A percentile compares a stretch with the other conserved stretches of the same genome.
Conservation (phyloP, 2,888 invertebrate genomes). For the Xanthorhoe designata region DNA sequence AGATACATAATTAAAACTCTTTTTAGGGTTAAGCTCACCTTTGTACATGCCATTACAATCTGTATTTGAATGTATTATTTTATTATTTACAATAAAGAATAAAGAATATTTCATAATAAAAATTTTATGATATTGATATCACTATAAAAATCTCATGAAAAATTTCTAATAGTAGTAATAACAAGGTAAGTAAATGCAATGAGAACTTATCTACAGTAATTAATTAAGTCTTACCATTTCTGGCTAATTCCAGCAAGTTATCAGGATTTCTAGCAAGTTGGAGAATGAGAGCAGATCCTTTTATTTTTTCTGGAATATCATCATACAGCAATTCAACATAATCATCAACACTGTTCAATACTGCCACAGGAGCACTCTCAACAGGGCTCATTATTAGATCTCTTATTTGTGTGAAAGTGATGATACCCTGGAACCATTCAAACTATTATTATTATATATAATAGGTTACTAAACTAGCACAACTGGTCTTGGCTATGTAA, state of each 20-base stretch:
- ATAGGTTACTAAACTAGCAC: neutral
- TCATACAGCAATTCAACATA: conserved; percentile 99
- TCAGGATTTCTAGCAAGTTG: conserved; percentile 97
- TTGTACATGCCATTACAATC: too few species aligned
- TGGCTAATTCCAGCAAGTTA: conserved; percentile 96
- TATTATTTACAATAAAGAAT: too few species aligned
- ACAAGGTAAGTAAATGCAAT: neutral
- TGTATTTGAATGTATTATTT: too few species aligned
- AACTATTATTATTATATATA: neutral
- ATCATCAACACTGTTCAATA: conserved; percentile 94
- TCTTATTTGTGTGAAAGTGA: conserved; percentile 2
- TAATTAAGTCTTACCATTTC: conserved; percentile 92
- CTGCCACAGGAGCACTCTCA: conserved; percentile 85
- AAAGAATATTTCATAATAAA: too few species aligned
- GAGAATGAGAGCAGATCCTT: conserved; percentile 95
- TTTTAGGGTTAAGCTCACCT: too few species aligned
- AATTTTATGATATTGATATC: too few species aligned
- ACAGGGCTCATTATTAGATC: conserved; percentile 73
- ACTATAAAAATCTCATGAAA: too few species aligned
- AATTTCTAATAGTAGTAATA: too few species aligned
- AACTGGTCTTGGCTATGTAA: neutral
- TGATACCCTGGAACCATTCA: conserved; percentile 13
- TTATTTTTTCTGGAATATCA: conserved; percentile 96
- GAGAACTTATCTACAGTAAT: neutral
- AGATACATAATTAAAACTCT: too few species aligned